Conservation (phyloP, 2,888 invertebrate genomes). For the Azorinus chamasolen region DNA sequence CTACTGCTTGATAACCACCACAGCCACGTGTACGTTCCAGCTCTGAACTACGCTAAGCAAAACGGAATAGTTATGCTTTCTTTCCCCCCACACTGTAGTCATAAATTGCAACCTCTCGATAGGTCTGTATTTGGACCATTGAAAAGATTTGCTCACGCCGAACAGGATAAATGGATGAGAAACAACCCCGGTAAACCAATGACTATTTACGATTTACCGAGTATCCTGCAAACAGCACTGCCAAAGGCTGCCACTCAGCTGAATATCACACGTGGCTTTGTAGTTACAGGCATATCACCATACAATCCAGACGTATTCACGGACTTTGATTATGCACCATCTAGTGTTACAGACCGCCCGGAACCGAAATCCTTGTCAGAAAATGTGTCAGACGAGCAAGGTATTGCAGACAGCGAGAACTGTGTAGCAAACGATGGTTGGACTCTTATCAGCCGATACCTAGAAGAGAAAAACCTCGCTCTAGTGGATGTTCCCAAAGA, state of each 20-base stretch:
- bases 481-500: background rate
- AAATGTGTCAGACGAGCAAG: no score
- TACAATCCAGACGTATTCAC: conserved; percentile 5
- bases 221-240: background rate
- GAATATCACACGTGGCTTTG: conserved; percentile 22
- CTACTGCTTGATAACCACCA: conserved; percentile 81
- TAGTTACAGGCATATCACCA: conserved; percentile 8
- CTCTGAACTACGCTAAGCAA: conserved; percentile 79
- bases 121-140: conserved; percentile 85
- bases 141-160: conserved; percentile 75
- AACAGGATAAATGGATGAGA: conserved; percentile 79
- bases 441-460: conserved; percentile 1
- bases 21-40: conserved; percentile 62
- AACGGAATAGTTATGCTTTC: conserved; percentile 84
- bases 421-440: background rate
- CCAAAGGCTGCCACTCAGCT: conserved; percentile 4
- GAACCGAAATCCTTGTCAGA: background rate
- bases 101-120: conserved; percentile 86
- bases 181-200: no score
- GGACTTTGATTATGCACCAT: conserved; percentile 13
- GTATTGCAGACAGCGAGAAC: background rate
- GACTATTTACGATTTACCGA: conserved; percentile 48
- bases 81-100: conserved; percentile 74
- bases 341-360: conserved; percentile 12
- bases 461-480: background rate